Evolutionary conservation across 2,113 vertebrate species (phyloP), one percentile per base, ranked within the genome.

Genomic region (Echinops telfairi): DNA sequence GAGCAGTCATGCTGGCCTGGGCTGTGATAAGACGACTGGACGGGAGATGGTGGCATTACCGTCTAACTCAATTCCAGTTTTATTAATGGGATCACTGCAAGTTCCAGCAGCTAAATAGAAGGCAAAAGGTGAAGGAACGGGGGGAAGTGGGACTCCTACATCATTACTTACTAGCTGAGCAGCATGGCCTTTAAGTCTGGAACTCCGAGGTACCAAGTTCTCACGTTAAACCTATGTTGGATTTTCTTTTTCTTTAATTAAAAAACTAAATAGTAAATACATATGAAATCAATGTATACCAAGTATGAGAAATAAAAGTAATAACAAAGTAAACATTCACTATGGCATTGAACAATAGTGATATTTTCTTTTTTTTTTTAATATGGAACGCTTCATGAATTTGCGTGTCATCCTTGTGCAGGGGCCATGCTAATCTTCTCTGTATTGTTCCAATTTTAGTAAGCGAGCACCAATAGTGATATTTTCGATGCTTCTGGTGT

Each of bases 121-220:
- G 27, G 83, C 29, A 80, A 88, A 88, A 71, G 19, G 38, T 29
- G 16, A 86, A 82, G 43, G 57, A 76, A 88, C 88, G 23, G 4
- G 83, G 71, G 68, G 36, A 31, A 16, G 19, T 22, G 33, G 36
- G 27, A n/a, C 73, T 93, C 25, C 82, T 16, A 47, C 43, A 58
- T 25, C 27, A 79, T 6, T 2, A 40, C 86, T 90, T 60, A 47
- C 33, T 68, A 73, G 68, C 33, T 71, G 84, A 92, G 43, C 25
- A 22, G 77, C 38, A 86, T 70, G 93, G 53, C 71, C 87, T 93
- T 88, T 73, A 84, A 92, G 16, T 82, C 58, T 71, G 22, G 78
- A 89, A 79, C 70, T 90, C 47, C 16, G 58, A 71, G 25, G 80
- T 70, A 53, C 8, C 90, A 77, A 86, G 43, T 12, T 79, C 58